Base-by-base conservation (phyloP, 2,797 vertebrate species). In the Huso huso region DNA sequence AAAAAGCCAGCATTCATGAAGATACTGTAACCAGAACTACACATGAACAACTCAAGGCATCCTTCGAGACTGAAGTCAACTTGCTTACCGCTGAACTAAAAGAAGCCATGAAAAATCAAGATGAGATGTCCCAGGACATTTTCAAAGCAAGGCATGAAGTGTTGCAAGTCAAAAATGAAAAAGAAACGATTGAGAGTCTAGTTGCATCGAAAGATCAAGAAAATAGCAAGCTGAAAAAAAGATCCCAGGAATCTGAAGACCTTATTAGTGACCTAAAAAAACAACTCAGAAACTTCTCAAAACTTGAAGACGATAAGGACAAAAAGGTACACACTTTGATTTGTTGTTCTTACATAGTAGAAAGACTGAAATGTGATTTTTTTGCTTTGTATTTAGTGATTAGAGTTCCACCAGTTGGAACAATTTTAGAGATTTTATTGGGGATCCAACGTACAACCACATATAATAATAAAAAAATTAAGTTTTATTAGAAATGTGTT, bases 251-350 rank as follows among this genome's bases (percentile, higher is more conserved):
- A 70, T 82, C 91, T 68, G 94, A 95, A 79, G 94, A 96, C 61
- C 88, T 88, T 4, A 86, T 95, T 48, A 74, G 73, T 61, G 93
- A 96, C 73, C 85, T 96, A 82, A 95, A 94, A 81, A 92, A 88
- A 74, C 83, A 80, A 61, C 87, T 93, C 51, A 93, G 95, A 84
- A 93, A 79, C 68, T 91, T 93, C 48, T 92, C 92, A 7, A 90
- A 89, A 75, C 85, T 93, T 0, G 95, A 98, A 76, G 89, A 95
- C 72, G 96, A 97, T 69, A 98, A 99, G 82, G 95, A 97, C 78
- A 97, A 92, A 82, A 93, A 93, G 93, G 96, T 98, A 52, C 70
- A 89, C 15, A 7, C 15, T 15, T 52, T 48, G 18, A 37, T 37
- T 37, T 37, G 37, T 37, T 37, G 37, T 37, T 37, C 3, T 37